Evolutionary conservation across 1,140 invertebrate genomes (phyloP).

Genomic region (Wasmannia auropunctata): DNA sequence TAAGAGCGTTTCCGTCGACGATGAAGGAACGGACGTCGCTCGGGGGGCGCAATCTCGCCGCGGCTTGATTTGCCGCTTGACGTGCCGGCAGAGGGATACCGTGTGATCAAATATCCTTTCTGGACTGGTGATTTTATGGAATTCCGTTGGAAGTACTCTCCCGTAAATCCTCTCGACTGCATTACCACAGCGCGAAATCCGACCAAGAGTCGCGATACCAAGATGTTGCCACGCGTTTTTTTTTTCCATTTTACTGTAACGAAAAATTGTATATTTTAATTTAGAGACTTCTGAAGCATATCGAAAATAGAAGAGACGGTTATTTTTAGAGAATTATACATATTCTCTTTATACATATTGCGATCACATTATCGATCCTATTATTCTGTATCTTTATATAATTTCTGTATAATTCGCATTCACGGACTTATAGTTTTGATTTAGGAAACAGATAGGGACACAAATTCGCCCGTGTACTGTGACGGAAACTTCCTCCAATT

Average conservation of each 20-base stretch:
- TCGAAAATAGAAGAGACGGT: background rate
- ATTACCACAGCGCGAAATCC: constrained; percentile 4
- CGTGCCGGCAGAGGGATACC: constrained; percentile 32
- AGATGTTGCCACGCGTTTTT: constrained; percentile 1
- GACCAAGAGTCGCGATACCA: background rate
- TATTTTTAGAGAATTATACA: background rate
- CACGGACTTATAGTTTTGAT: background rate
- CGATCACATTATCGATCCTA: background rate
- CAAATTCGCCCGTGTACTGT: background rate
- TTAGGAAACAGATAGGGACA: background rate
- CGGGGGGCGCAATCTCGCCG: constrained; percentile 22
- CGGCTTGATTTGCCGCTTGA: constrained; percentile 43
- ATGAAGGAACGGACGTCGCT: constrained; percentile 12
- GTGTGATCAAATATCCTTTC: constrained; percentile 57
- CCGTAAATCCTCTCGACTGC: constrained; percentile 16
- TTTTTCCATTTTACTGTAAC: too few species aligned
- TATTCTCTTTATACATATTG: too few species aligned
- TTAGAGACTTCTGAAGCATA: background rate
- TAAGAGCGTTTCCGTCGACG: constrained; percentile 26
- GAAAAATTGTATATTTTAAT: background rate
- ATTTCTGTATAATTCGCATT: background rate
- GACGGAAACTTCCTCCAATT: background rate
- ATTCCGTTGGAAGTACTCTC: constrained; percentile 44
- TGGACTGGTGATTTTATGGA: constrained; percentile 53
- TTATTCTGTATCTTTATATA: background rate